Base-by-base conservation (phyloP, 2,797 vertebrate genomes). In the Arvicola amphibius region DNA sequence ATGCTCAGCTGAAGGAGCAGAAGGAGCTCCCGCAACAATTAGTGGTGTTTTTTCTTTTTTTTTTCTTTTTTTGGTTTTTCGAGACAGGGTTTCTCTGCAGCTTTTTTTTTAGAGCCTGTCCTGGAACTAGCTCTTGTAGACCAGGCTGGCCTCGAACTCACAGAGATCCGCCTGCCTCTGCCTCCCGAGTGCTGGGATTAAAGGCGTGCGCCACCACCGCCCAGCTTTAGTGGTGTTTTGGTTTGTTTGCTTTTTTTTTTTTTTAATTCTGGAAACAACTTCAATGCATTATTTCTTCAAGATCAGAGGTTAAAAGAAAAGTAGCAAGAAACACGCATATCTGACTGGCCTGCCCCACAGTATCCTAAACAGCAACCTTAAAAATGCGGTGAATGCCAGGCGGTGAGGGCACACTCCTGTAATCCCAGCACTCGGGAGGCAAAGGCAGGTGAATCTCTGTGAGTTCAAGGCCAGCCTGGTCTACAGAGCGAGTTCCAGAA, bases 261-360 rank as follows among this genome's bases (percentile, higher is more conserved):
- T 56, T 56, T 56, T 21, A 56, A 59, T 90, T 96, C 69, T 80
- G 34, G 11, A 85, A 94, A 71, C 32, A 91, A 92, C 19, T 34
- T 90, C 76, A 90, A 25, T 77, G 63, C 84, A 29, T 56, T 69
- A 40, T 48, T 94, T 53, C 11, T 46, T 90, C 3, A 92, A 40
- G 48, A 79, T 81, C 43, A 93, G 48, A 71, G n/a, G 6, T 88
- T 32, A 23, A 69, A 73, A 43, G 78, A 17, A 46, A 46, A 61
- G 21, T 40, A 61, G 56, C 34, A 89, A 94, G 13, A 13, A 76
- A 27, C 13, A 32, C 19, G n/a, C 25, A 40, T 76, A 56, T 56
- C 40, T 79, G 34, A 37, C 46, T 95, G 74, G 43, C 27, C 3
- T 3, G 61, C 21, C 46, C 61, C 65, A 87, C 16, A 23, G 32